Conservation (phyloP, 2,113 vertebrate species). For the Pterocles gutturalis region DNA sequence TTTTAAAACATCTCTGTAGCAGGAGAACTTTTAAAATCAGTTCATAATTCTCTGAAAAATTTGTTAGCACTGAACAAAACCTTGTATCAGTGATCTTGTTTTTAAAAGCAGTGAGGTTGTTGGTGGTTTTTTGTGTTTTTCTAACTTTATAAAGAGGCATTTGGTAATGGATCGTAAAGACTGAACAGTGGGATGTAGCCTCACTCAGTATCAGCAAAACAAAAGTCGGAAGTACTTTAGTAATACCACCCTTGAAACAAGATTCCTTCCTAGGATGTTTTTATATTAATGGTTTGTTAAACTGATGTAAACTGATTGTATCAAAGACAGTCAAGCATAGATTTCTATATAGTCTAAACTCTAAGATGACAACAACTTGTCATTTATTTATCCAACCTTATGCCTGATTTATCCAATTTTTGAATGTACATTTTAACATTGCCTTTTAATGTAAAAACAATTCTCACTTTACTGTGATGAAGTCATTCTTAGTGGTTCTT, state of each 20-base stretch:
- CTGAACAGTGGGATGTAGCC: neutral
- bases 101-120: neutral
- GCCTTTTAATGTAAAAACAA: neutral
- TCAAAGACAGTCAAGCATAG: neutral
- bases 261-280: neutral
- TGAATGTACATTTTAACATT: neutral
- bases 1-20: neutral
- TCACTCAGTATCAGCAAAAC: neutral
- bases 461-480: neutral
- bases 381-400: neutral
- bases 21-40: neutral
- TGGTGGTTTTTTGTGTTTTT: neutral
- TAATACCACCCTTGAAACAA: neutral
- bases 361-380: neutral
- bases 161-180: neutral
- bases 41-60: constrained; percentile 6
- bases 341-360: neutral
- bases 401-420: neutral
- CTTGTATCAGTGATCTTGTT: neutral
- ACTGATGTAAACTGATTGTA: neutral
- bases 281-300: constrained; percentile 18
- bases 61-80: neutral
- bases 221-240: neutral
- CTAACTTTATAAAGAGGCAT: neutral
- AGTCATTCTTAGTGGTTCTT: neutral